Evolutionary conservation across 2,113 vertebrate genomes (phyloP).

Genomic region (Datnioides undecimradiatus): DNA sequence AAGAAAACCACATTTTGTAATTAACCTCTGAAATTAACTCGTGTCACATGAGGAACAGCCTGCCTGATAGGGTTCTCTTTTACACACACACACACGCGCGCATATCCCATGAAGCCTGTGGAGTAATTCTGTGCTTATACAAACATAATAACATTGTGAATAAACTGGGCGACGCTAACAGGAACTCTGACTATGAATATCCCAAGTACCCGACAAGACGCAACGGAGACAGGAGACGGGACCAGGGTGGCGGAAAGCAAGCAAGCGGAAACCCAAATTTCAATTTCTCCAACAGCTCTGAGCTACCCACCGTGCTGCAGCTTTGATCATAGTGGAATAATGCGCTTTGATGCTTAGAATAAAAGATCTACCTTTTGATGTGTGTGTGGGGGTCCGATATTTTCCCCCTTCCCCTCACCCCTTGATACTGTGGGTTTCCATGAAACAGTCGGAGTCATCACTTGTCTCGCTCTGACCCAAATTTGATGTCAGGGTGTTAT

Average conservation of each 20-base stretch:
- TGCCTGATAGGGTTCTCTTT: too few species aligned
- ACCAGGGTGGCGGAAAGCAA: constrained; percentile 43
- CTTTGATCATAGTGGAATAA: constrained; percentile 79
- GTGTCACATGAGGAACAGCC: not conserved
- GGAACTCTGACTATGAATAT: constrained; percentile 34
- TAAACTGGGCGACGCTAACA: constrained; percentile 17
- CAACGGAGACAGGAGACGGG: constrained; percentile 24
- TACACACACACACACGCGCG: too few species aligned
- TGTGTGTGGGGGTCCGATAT: constrained; percentile 36
- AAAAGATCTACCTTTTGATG: constrained; percentile 78
- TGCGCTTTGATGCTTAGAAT: constrained; percentile 78
- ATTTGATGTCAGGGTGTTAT: constrained; percentile 55
- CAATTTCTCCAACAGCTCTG: constrained; percentile 70
- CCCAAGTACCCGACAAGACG: not conserved
- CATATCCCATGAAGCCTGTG: not conserved
- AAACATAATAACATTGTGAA: constrained; percentile 50
- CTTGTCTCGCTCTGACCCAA: constrained; percentile 58
- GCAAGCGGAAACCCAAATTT: constrained; percentile 64
- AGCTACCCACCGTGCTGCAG: constrained; percentile 45
- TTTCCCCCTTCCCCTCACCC: constrained; percentile 6
- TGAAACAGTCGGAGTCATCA: constrained; percentile 61
- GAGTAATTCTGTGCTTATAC: constrained; percentile 30
- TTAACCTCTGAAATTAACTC: constrained; percentile 11
- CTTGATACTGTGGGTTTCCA: constrained; percentile 39
- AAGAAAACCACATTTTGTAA: not conserved